phyloP scores from a whole-genome alignment of 1,140 invertebrate species.

The Neocloeon triangulifer region DNA sequence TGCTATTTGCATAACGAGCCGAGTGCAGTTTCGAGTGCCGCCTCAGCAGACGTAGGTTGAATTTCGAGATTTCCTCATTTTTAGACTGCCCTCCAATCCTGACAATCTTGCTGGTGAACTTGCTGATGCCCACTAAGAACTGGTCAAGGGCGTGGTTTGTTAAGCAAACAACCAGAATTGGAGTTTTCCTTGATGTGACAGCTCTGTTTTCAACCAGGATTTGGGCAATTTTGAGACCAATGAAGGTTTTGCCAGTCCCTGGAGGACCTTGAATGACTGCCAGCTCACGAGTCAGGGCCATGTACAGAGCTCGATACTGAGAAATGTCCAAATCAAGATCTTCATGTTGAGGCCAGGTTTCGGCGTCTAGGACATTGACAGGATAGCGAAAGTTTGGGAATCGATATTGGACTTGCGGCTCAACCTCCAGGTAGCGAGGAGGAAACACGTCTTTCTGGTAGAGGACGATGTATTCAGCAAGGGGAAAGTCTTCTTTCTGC shows the following conservation, averaged over 20 bases:
- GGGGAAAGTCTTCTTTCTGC: conserved; percentile 11
- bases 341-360: conserved; percentile 11
- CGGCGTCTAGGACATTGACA: conserved; percentile 8
- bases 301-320: conserved; percentile 12
- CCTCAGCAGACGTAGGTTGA: conserved; percentile 7
- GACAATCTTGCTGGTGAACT: conserved; percentile 16
- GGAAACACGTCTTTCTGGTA: conserved; percentile 8
- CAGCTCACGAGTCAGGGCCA: conserved; percentile 13
- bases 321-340: conserved; percentile 12
- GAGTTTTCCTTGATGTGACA: conserved; percentile 8
- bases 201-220: conserved; percentile 12
- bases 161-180: conserved; percentile 30
- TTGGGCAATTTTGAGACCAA: conserved; percentile 17
- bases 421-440: conserved; percentile 7
- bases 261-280: conserved; percentile 33
- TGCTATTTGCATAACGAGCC: not conserved
- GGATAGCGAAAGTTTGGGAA: conserved; percentile 3
- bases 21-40: too few species aligned
- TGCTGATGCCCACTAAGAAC: conserved; percentile 26
- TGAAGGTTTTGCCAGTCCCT: conserved; percentile 28
- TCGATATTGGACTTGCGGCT: not conserved
- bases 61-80: conserved; percentile 12
- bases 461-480: conserved; percentile 13
- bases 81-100: conserved; percentile 23
- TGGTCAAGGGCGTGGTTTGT: conserved; percentile 38